Percentiles rank a stretch among this genome's conserved stretches.
These are phyloP conservation scores for Pteromalus puparum DNA, from an alignment of 1,140 invertebrate genomes.

Conservation along the genomic window DNA sequence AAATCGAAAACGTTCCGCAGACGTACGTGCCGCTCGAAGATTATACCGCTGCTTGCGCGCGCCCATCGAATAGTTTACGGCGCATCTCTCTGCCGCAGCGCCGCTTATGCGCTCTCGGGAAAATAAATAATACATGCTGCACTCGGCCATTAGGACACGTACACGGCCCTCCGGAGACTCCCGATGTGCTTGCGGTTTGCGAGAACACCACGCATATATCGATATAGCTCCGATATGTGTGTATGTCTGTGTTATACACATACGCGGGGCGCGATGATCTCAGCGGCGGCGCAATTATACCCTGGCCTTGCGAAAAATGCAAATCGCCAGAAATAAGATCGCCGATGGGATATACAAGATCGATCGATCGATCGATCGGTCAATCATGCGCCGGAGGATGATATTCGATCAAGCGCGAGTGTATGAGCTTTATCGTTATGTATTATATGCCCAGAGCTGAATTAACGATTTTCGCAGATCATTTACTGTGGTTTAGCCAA, in stretches of 20 bases:
- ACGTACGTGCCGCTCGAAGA: slow-evolving; percentile 37
- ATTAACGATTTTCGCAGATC: slow-evolving; percentile 29
- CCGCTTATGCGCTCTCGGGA: not conserved
- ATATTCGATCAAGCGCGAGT: not conserved
- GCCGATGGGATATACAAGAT: not conserved
- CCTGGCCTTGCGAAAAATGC: slow-evolving; percentile 17
- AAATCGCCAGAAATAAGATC: slow-evolving; percentile 4
- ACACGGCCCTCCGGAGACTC: not conserved
- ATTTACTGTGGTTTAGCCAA: slow-evolving; percentile 32
- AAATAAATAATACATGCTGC: slow-evolving; percentile 45
- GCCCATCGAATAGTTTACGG: slow-evolving; percentile 40
- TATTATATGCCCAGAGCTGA: not conserved
- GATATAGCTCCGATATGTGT: not conserved
- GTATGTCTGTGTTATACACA: not conserved
- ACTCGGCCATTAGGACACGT: slow-evolving; percentile 41
- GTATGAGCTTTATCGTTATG: not conserved
- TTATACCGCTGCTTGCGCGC: slow-evolving; percentile 20
- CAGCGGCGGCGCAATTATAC: slow-evolving; percentile 11
- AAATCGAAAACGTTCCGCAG: slow-evolving; percentile 3
- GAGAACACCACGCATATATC: not conserved
- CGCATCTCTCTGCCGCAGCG: not conserved
- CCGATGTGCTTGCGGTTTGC: not conserved
- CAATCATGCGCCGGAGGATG: not conserved
- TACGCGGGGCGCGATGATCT: not conserved
- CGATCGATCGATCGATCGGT: not conserved